These are phyloP conservation scores for Brenthis daphne DNA, from an alignment of 2,888 invertebrate species.

Conservation along the genomic window DNA sequence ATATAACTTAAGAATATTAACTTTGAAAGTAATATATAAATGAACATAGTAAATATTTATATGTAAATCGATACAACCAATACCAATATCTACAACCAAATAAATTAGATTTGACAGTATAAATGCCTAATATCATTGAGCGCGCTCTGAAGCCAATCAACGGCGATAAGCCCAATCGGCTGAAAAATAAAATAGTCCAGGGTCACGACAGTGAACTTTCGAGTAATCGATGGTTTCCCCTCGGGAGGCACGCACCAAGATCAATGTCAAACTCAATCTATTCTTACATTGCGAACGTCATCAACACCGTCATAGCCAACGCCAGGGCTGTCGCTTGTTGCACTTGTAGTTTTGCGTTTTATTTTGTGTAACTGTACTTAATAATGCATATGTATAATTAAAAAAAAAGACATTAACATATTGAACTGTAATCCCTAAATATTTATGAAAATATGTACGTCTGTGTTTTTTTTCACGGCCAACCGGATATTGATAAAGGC, in stretches of 20 bases:
- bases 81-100: not conserved
- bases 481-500: too few relatives aligned
- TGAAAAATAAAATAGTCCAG: constrained; percentile 30
- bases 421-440: too few relatives aligned
- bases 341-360: too few relatives aligned
- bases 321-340: not conserved
- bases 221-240: constrained; percentile 27
- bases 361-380: too few relatives aligned
- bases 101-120: not conserved
- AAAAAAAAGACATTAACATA: too few relatives aligned
- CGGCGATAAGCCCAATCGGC: constrained; percentile 20
- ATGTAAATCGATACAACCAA: too few relatives aligned
- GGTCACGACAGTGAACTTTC: constrained; percentile 39
- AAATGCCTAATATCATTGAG: not conserved
- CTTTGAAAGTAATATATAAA: too few relatives aligned
- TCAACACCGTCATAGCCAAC: constrained; percentile 25
- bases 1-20: too few relatives aligned
- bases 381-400: too few relatives aligned
- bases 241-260: constrained; percentile 28
- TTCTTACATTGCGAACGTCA: constrained; percentile 35
- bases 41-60: too few relatives aligned
- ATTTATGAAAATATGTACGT: too few relatives aligned
- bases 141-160: constrained; percentile 5
- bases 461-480: too few relatives aligned
- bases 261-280: constrained; percentile 39